phyloP scores from a whole-genome alignment of 2,113 vertebrate genomes.

The Oreotragus oreotragus region DNA sequence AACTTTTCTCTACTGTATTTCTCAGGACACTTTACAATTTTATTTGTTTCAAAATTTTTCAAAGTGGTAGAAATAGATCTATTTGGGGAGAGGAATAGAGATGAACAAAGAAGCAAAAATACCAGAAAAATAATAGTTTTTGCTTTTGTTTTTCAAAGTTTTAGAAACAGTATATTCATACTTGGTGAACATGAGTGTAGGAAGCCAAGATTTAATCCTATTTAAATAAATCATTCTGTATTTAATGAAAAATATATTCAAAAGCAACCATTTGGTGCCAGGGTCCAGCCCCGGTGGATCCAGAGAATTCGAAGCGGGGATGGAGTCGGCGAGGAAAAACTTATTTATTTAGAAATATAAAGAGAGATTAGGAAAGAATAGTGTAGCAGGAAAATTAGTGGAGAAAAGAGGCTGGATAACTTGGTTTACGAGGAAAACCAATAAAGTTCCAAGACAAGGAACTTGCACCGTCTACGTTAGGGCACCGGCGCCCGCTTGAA shows the following conservation, averaged over 20 bases:
- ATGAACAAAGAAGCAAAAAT: background rate
- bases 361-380: no score
- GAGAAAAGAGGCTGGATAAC: no score
- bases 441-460: no score
- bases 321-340: no score
- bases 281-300: no score
- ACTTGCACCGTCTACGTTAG: no score
- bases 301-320: no score
- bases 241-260: background rate
- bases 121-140: background rate
- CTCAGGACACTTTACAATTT: background rate
- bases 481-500: no score
- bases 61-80: background rate
- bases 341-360: no score
- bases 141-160: background rate
- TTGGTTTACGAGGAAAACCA: no score
- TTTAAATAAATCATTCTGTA: background rate
- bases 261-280: background rate
- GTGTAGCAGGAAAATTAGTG: no score
- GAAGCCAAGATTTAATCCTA: background rate
- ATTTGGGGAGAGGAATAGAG: background rate
- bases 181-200: background rate
- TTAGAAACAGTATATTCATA: background rate
- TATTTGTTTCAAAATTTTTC: background rate
- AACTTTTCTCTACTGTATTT: background rate